Evolutionary conservation across 2,888 invertebrate species (phyloP).

Genomic region (Antheraea assamensis): DNA sequence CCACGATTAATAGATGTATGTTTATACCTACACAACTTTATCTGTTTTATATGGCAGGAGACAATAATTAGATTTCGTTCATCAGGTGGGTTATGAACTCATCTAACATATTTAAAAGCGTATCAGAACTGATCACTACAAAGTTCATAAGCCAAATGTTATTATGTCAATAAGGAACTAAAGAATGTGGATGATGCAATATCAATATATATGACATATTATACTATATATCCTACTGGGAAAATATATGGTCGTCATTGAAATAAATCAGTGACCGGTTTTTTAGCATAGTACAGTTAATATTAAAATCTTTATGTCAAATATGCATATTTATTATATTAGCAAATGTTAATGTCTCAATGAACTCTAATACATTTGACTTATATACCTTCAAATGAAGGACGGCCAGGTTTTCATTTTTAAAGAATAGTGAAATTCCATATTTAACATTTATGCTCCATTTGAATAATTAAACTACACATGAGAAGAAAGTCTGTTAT

Average conservation of each 20-base stretch:
- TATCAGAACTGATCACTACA: slow-evolving; percentile 5
- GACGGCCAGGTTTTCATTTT: no score
- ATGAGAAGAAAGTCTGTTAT: no score
- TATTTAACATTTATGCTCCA: no score
- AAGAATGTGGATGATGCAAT: slow-evolving; percentile 17
- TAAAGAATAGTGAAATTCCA: no score
- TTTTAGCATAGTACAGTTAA: background rate
- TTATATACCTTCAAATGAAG: no score
- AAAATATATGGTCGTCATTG: background rate
- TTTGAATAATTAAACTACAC: no score
- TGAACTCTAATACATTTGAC: no score
- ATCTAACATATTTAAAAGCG: background rate
- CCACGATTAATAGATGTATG: background rate
- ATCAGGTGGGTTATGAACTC: slow-evolving; percentile 1
- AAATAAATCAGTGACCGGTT: background rate
- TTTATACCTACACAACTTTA: background rate
- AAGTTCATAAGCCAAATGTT: slow-evolving; percentile 13
- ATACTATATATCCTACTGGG: background rate
- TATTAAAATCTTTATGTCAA: background rate
- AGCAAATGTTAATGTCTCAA: no score
- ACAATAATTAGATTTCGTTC: background rate
- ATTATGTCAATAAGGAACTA: background rate
- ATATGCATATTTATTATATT: background rate
- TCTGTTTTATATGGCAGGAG: background rate
- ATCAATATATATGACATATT: background rate